These are phyloP conservation scores for Acromyrmex heyeri DNA, from an alignment of 1,140 invertebrate genomes.

Conservation along the genomic window DNA sequence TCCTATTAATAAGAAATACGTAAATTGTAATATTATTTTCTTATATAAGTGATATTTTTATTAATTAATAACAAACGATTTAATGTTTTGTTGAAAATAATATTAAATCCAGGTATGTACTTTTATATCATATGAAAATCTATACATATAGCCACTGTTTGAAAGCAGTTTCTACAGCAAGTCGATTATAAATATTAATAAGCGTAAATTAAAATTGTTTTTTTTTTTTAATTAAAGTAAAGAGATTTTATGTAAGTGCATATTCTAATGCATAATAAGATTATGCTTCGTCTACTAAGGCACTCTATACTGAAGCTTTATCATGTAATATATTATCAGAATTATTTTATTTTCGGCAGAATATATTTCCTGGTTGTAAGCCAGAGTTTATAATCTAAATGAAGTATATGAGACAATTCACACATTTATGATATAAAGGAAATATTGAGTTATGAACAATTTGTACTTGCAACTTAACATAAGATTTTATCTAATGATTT, in stretches of 20 bases:
- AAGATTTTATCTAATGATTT: constrained; percentile 21
- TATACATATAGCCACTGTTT: not conserved
- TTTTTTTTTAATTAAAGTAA: constrained; percentile 31
- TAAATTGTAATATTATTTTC: constrained; percentile 14
- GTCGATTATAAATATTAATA: constrained; percentile 26
- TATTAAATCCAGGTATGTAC: not conserved
- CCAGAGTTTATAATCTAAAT: constrained; percentile 22
- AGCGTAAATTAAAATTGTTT: constrained; percentile 26
- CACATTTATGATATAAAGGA: constrained; percentile 12
- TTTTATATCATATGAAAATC: constrained; percentile 26
- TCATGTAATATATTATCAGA: constrained; percentile 47
- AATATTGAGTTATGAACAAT: constrained; percentile 27
- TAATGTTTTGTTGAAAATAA: constrained; percentile 8
- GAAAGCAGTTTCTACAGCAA: constrained; percentile 23
- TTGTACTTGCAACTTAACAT: constrained; percentile 48
- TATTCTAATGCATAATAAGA: constrained; percentile 31
- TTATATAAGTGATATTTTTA: not conserved
- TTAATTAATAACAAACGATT: constrained; percentile 14
- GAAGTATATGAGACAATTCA: not conserved
- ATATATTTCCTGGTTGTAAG: constrained; percentile 43
- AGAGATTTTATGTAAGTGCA: constrained; percentile 23
- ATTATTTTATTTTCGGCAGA: constrained; percentile 42
- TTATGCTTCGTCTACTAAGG: constrained; percentile 65
- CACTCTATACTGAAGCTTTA: constrained; percentile 67
- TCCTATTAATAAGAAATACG: not conserved